A percentile compares a stretch with the other conserved stretches of the same genome.
Conservation (phyloP, 1,140 invertebrate genomes). For the Bombus vancouverensis region DNA sequence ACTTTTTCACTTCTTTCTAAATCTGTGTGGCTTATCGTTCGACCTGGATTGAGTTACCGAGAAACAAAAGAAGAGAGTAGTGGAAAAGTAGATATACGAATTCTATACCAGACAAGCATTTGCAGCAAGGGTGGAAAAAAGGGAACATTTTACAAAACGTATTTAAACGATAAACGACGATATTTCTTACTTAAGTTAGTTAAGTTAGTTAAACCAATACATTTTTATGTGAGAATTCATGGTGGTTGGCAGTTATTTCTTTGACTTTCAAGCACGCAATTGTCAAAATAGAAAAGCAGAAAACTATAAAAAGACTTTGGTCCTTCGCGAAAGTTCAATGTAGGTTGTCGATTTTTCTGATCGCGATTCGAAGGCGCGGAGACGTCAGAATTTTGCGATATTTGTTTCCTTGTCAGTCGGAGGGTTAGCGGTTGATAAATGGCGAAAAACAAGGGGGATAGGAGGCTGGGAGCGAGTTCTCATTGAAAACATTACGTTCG, state of each 20-base stretch:
- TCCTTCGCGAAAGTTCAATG: neutral
- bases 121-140: too few relatives aligned
- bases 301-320: neutral
- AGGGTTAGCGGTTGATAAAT: constrained; percentile 1
- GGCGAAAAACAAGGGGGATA: neutral
- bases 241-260: neutral
- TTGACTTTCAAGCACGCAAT: neutral
- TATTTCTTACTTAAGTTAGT: too few relatives aligned
- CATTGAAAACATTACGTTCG: constrained; percentile 24
- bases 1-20: neutral
- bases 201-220: too few relatives aligned
- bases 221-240: too few relatives aligned
- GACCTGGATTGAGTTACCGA: neutral
- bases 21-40: neutral
- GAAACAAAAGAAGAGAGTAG: neutral
- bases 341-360: neutral
- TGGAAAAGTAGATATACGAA: too few relatives aligned
- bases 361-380: neutral
- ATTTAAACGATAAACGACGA: too few relatives aligned
- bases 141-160: too few relatives aligned
- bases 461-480: neutral
- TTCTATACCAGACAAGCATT: too few relatives aligned
- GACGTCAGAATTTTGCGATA: neutral
- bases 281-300: neutral
- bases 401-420: neutral